These are phyloP conservation scores for Yponomeuta evonymella DNA, from an alignment of 2,888 invertebrate genomes.

Conservation along the genomic window DNA sequence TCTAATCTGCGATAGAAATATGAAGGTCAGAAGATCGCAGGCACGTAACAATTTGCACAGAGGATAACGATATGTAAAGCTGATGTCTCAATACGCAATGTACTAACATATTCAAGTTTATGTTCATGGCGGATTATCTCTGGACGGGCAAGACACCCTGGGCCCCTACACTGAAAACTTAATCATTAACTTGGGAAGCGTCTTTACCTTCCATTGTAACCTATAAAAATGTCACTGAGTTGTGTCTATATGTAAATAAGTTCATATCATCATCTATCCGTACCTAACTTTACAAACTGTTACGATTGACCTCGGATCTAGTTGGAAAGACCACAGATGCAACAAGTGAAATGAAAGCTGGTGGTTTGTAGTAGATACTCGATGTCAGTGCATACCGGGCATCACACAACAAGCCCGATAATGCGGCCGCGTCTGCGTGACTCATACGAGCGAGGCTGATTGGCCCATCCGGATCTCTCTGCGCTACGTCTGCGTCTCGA, in stretches of 20 bases:
- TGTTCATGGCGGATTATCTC: constrained; percentile 23
- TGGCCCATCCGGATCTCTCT: constrained; percentile 66
- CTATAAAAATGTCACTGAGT: too few species aligned
- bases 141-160: constrained; percentile 22
- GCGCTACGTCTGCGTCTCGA: constrained; percentile 34
- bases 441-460: constrained; percentile 53
- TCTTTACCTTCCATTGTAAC: too few species aligned
- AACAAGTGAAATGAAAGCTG: neutral
- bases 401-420: constrained; percentile 36
- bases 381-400: constrained; percentile 31
- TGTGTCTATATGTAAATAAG: too few species aligned
- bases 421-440: constrained; percentile 40
- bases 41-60: neutral
- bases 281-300: too few species aligned
- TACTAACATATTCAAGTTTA: neutral
- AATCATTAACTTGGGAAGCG: neutral
- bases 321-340: neutral
- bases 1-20: neutral
- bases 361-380: neutral
- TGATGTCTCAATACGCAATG: neutral
- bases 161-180: neutral
- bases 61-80: neutral
- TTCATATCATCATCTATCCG: too few species aligned
- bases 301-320: too few species aligned
- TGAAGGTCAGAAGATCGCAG: neutral